Base-by-base conservation (phyloP, 2,888 invertebrate species). In the Baronia brevicornis region DNA sequence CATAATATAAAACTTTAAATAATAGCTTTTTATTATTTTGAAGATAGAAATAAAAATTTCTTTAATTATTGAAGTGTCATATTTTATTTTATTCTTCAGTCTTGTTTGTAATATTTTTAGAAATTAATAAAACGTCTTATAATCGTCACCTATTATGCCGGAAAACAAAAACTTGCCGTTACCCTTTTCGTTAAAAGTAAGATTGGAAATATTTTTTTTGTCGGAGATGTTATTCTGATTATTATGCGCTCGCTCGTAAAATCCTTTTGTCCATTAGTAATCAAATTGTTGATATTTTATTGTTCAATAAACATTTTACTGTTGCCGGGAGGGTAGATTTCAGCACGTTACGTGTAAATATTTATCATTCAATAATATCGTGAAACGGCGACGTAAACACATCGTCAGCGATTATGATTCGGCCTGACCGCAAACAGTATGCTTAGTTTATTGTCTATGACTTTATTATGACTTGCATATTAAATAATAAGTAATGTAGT, bases 231-330 rank as follows among this genome's bases (percentile, higher is more conserved):
- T 43, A 47, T 38, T 38, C 28, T 38, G 45, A 44, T 46, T 44
- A 41, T 35, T 36, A 36, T 40, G 41, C 39, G 44, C 30, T 36
- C 40, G 43, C 39, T 58, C 55, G 51, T 64, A 68, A 62, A 64
- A 32, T 41, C 39, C 54, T 44, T 44, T 50, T 41, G 44, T 49
- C 53, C 44, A 51, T 51, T 58, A 60, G 51, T 62, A 62, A 62
- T 61, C 51, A 61, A 66, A 65, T 63, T 51, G 49, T 53, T 56
- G 43, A 49, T 55, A 56, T 61, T 72, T 72, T 71, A 71, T 64
- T 53, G 54, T 60, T 50, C 60, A 54, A 61, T 70, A 69, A 71
- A 67, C 43, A 63, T 61, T 63, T 68, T 61, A 64, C 33, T 60
- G 54, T 57, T 55, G 52, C 46, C 50, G 58, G 41, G 50, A 47